Conservation (phyloP, 2,113 vertebrate species). For the Merops nubicus region DNA sequence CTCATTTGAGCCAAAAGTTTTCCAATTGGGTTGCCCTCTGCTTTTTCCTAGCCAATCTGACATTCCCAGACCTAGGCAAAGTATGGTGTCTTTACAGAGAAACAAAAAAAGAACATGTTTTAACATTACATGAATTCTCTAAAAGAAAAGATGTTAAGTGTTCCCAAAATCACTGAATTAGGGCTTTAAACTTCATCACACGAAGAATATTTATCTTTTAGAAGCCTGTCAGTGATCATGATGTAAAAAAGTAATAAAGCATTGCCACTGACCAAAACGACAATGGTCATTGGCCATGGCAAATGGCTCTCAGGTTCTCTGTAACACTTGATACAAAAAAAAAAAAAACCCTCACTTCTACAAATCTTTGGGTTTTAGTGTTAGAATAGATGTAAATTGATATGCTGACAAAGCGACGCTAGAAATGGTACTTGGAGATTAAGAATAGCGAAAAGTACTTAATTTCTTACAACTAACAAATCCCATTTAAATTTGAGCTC, state of each 20-base stretch:
- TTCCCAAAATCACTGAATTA: neutral
- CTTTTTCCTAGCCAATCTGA: neutral
- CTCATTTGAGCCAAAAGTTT: neutral
- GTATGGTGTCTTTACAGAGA: neutral
- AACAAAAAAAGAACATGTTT: neutral
- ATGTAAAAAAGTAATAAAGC: neutral
- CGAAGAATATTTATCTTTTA: neutral
- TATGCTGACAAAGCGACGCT: neutral
- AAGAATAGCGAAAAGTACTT: neutral
- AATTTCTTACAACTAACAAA: neutral
- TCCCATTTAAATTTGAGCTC: neutral
- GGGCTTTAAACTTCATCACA: neutral
- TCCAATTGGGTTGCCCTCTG: neutral
- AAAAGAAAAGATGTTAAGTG: neutral
- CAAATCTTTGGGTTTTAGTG: neutral
- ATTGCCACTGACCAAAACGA: neutral
- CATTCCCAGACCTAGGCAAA: neutral
- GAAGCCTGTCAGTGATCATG: accelerated
- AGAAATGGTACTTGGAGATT: neutral
- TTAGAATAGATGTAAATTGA: neutral
- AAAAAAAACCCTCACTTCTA: neutral
- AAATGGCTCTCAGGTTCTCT: neutral
- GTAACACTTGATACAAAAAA: neutral
- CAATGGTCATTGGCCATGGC: neutral
- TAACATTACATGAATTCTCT: neutral